Conservation (phyloP, 2,797 vertebrate species). For the Pygocentrus nattereri region DNA sequence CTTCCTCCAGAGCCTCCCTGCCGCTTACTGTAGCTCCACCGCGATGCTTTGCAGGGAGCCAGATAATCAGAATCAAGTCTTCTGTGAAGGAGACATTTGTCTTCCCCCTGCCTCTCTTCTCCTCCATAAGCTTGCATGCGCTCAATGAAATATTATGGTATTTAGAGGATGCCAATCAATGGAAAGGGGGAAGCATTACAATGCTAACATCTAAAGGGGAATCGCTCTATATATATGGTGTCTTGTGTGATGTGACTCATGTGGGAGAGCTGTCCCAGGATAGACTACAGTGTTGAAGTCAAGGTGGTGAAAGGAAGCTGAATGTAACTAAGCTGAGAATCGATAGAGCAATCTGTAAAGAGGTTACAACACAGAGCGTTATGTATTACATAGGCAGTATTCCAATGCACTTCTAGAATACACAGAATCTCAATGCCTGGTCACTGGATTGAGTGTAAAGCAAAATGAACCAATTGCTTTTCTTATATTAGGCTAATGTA, state of each 20-base stretch:
- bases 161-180: constrained; percentile 52
- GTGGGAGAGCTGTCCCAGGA: not conserved
- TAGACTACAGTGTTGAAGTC: not conserved
- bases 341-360: constrained; percentile 17
- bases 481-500: not conserved
- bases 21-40: constrained; percentile 67
- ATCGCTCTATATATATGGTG: constrained; percentile 39
- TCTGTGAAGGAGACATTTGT: constrained; percentile 86
- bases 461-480: not conserved
- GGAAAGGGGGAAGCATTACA: constrained; percentile 41
- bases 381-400: not conserved
- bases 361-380: not conserved
- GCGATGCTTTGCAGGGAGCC: constrained; percentile 77
- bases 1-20: constrained; percentile 63
- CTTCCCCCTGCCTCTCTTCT: constrained; percentile 68
- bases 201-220: constrained; percentile 38
- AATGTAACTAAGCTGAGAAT: constrained; percentile 20
- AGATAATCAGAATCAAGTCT: constrained; percentile 83
- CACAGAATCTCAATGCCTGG: not conserved
- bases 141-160: constrained; percentile 63
- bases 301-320: not conserved
- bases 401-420: not conserved
- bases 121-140: constrained; percentile 63
- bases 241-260: constrained; percentile 25
- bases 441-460: not conserved